Percentiles rank a stretch among this genome's conserved stretches.
These are phyloP conservation scores for Melierax canorus DNA, from an alignment of 2,113 vertebrate genomes.

Conservation along the genomic window DNA sequence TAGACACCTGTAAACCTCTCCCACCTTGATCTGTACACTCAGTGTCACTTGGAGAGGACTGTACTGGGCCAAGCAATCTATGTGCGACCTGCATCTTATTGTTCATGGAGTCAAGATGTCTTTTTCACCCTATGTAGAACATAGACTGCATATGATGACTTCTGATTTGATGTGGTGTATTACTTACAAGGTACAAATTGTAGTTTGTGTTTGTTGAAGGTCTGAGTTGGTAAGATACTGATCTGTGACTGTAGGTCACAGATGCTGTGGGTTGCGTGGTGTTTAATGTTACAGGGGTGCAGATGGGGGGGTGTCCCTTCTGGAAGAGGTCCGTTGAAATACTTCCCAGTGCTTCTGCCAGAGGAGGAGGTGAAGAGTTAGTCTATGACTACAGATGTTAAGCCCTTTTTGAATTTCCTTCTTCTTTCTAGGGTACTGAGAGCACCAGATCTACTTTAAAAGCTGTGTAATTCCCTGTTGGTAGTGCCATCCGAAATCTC, in stretches of 20 bases:
- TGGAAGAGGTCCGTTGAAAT: neutral
- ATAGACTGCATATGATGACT: neutral
- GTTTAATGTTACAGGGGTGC: neutral
- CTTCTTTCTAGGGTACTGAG: neutral
- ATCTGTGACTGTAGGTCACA: neutral
- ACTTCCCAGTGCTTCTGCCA: neutral
- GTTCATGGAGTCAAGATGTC: neutral
- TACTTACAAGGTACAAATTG: neutral
- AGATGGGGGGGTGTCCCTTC: neutral
- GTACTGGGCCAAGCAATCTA: neutral
- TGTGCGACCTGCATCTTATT: accelerated
- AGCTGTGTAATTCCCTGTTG: neutral
- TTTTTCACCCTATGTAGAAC: neutral
- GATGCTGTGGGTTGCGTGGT: neutral
- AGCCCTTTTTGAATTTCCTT: neutral
- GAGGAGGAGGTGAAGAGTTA: neutral
- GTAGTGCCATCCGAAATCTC: neutral
- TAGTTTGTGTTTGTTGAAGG: neutral
- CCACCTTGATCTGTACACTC: neutral
- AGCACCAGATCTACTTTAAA: neutral
- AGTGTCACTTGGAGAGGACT: neutral
- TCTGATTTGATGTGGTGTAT: neutral
- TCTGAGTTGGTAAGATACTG: neutral
- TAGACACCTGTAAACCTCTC: neutral
- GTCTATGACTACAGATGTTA: neutral